A percentile compares a stretch with the other conserved stretches of the same genome.
Evolutionary conservation across 2,888 invertebrate species (phyloP).

Genomic region (Pachliopta kotzebuea): DNA sequence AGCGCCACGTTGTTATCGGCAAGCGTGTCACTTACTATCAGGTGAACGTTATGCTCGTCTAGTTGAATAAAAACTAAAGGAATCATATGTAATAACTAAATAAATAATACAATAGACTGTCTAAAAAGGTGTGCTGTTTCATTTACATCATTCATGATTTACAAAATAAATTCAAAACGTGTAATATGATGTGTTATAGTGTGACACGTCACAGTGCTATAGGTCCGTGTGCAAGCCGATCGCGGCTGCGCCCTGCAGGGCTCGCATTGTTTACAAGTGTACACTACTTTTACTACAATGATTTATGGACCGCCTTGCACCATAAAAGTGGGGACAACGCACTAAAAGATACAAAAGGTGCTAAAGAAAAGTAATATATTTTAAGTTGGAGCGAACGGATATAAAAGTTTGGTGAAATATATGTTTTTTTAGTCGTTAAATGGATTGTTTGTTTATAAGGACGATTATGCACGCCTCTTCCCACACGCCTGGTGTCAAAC

Average conservation of each 20-base stretch:
- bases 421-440: constrained; percentile 73
- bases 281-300: constrained; percentile 77
- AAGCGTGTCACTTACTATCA: no score
- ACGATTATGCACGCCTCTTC: constrained; percentile 72
- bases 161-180: neutral
- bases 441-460: constrained; percentile 74
- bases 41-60: no score
- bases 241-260: constrained; percentile 51
- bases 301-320: constrained; percentile 75
- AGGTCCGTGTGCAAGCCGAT: constrained; percentile 24
- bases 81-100: no score
- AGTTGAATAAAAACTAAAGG: no score
- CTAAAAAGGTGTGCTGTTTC: neutral
- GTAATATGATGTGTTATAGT: neutral
- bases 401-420: constrained; percentile 79
- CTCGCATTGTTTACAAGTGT: constrained; percentile 70
- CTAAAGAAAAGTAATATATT: constrained; percentile 80
- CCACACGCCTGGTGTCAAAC: constrained; percentile 36
- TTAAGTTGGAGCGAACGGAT: constrained; percentile 73
- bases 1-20: no score
- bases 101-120: no score
- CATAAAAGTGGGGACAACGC: constrained; percentile 77
- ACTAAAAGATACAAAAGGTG: constrained; percentile 80
- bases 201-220: constrained; percentile 12
- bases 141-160: neutral